A percentile compares a stretch with the other conserved stretches of the same genome.
These are phyloP conservation scores for Schizopygopsis pylzovi DNA, from an alignment of 2,797 vertebrate genomes.

Conservation along the genomic window DNA sequence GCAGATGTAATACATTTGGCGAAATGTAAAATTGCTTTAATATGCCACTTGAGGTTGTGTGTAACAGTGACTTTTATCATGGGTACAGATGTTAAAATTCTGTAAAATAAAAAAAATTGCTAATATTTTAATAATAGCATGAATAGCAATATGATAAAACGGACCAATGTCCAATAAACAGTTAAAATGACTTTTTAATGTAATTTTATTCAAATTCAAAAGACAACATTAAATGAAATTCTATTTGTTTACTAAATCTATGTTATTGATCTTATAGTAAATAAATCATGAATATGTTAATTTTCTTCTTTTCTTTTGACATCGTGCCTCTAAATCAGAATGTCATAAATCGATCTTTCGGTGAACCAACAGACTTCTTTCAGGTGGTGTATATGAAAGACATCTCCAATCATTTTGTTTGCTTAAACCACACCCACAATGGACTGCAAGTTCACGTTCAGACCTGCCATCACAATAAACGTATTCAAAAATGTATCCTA, in stretches of 20 bases:
- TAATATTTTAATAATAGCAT: neutral
- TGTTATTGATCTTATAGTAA: neutral
- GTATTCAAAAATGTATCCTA: neutral
- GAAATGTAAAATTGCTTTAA: neutral
- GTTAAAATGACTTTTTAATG: conserved; percentile 1
- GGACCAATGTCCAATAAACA: neutral
- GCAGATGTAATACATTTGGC: neutral
- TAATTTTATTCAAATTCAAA: conserved; percentile 19
- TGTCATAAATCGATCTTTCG: too few relatives aligned
- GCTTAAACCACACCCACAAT: neutral
- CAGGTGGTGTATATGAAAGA: too few relatives aligned
- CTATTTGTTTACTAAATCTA: neutral
- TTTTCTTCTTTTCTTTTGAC: too few relatives aligned
- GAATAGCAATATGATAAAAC: neutral
- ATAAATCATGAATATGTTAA: neutral
- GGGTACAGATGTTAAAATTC: neutral
- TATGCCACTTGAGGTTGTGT: neutral
- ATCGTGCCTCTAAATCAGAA: too few relatives aligned
- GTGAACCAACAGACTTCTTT: too few relatives aligned
- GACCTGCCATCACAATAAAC: neutral
- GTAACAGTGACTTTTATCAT: neutral
- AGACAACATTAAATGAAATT: neutral
- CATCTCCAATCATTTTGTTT: neutral
- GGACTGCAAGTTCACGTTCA: neutral
- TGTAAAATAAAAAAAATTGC: neutral